Evolutionary conservation across 1,140 invertebrate genomes (phyloP).

Genomic region (Thrips palmi): DNA sequence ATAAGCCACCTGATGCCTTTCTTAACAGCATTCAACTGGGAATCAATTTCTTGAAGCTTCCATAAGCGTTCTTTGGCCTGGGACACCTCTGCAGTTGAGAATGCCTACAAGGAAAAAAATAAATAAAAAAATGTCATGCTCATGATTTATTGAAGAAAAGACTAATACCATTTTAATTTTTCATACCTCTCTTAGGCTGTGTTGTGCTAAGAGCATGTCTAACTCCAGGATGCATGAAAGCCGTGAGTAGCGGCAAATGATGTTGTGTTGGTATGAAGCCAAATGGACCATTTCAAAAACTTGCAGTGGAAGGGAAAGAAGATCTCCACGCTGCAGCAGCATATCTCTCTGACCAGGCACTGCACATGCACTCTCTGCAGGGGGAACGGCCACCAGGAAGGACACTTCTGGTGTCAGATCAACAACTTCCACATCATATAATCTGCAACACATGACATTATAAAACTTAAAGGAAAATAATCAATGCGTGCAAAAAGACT

Average conservation of each 20-base stretch:
- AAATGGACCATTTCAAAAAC: constrained; percentile 89
- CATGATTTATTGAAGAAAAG: constrained; percentile 2
- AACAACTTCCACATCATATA: constrained; percentile 83
- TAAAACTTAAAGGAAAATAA: constrained; percentile 4
- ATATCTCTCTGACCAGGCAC: constrained; percentile 73
- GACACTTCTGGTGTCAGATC: constrained; percentile 76
- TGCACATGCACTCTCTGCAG: constrained; percentile 74
- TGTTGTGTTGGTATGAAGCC: constrained; percentile 72
- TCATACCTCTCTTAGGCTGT: constrained; percentile 62
- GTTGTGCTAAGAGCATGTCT: constrained; percentile 78
- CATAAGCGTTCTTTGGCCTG: constrained; percentile 66
- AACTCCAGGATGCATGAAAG: constrained; percentile 83
- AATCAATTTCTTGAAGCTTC: constrained; percentile 63
- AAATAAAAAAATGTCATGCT: constrained; percentile 10
- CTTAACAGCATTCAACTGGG: constrained; percentile 70
- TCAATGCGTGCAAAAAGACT: neutral
- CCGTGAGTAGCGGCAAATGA: constrained; percentile 75
- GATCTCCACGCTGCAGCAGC: constrained; percentile 55
- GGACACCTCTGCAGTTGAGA: constrained; percentile 70
- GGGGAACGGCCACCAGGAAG: constrained; percentile 75
- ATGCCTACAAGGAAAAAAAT: constrained; percentile 36
- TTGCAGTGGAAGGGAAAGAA: constrained; percentile 70
- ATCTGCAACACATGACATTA: constrained; percentile 22
- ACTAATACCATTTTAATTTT: neutral
- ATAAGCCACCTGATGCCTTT: constrained; percentile 86